These are phyloP conservation scores for Drosophila sp. DNA, from an alignment of 1,140 invertebrate genomes.

Conservation along the genomic window DNA sequence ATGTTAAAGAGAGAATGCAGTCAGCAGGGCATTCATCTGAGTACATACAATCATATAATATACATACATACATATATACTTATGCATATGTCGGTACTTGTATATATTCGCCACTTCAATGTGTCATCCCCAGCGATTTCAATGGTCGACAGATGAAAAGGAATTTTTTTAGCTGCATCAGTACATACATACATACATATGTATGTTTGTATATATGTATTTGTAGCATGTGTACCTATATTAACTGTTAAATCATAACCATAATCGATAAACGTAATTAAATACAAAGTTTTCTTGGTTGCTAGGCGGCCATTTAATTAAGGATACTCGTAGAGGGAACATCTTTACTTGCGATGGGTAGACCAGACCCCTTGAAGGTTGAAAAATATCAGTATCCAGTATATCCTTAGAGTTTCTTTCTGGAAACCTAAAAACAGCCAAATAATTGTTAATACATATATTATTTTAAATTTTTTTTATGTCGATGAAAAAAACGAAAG, in stretches of 20 bases:
- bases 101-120: slow-evolving; percentile 41
- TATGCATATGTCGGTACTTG: not conserved
- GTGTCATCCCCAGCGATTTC: slow-evolving; percentile 36
- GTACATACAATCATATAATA: not conserved
- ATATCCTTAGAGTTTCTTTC: no score
- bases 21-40: not conserved
- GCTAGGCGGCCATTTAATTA: not conserved
- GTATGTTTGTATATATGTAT: not conserved
- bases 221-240: not conserved
- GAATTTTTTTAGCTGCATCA: not conserved
- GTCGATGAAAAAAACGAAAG: no score
- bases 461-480: no score
- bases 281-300: not conserved
- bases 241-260: not conserved
- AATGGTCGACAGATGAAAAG: slow-evolving; percentile 4
- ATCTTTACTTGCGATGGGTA: no score
- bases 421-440: no score
- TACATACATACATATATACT: not conserved
- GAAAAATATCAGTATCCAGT: no score
- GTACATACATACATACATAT: not conserved
- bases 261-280: not conserved
- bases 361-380: no score
- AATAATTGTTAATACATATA: no score
- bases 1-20: not conserved
- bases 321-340: no score